These are phyloP conservation scores for Odobenus rosmarus DNA, from an alignment of 2,113 vertebrate species.

Conservation along the genomic window DNA sequence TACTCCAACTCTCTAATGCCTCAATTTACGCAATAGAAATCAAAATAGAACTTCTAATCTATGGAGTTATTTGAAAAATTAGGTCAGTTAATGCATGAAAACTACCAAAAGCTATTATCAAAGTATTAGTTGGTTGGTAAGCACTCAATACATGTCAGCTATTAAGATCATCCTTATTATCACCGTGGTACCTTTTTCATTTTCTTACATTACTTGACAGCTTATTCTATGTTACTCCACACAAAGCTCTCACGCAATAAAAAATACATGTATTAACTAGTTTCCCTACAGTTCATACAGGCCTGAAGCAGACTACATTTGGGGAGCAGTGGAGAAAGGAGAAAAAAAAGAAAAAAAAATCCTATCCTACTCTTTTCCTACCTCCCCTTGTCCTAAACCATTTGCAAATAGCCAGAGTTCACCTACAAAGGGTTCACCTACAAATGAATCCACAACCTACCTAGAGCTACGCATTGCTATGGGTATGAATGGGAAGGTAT, in stretches of 20 bases:
- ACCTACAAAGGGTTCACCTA: neutral
- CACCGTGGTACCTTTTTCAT: neutral
- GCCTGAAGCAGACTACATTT: neutral
- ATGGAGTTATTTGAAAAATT: neutral
- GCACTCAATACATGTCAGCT: neutral
- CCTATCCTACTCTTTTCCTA: neutral
- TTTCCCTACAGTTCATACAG: neutral
- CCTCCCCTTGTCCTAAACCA: neutral
- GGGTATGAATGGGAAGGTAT: neutral
- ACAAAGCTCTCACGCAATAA: neutral
- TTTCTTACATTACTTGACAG: neutral
- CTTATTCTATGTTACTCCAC: neutral
- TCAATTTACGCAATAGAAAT: neutral
- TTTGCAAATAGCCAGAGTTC: neutral
- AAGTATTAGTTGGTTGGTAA: neutral
- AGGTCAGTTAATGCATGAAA: neutral
- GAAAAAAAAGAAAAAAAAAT: neutral
- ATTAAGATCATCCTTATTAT: neutral
- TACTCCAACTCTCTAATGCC: neutral
- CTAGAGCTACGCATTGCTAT: neutral
- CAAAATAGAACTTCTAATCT: neutral
- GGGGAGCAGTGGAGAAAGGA: neutral
- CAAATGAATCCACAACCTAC: neutral
- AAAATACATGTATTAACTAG: neutral
- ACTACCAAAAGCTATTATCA: neutral